These are phyloP conservation scores for Chloebia gouldiae DNA, from an alignment of 2,113 vertebrate species.

Conservation along the genomic window DNA sequence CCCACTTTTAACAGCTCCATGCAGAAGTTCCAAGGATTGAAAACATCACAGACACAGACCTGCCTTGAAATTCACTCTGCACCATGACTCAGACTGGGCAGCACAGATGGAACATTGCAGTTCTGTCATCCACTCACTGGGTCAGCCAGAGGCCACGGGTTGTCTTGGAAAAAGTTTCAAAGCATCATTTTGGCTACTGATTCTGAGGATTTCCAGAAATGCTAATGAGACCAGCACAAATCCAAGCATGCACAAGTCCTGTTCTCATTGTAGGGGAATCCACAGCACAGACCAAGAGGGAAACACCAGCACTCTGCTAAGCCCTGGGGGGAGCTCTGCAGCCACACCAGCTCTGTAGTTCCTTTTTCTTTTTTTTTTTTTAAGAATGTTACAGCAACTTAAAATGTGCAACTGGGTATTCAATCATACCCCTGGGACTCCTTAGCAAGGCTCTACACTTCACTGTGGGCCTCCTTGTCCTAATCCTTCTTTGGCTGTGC, in stretches of 20 bases:
- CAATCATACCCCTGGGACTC: neutral
- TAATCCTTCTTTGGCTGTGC: neutral
- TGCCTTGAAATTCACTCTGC: neutral
- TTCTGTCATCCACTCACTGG: neutral
- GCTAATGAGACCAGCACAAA: neutral
- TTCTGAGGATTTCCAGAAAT: neutral
- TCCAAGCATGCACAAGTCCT: neutral
- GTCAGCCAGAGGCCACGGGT: neutral
- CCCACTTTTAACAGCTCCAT: neutral
- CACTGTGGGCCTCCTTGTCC: neutral
- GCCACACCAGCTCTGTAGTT: neutral
- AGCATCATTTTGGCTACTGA: neutral
- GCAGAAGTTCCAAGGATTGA: neutral
- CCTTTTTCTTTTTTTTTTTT: neutral
- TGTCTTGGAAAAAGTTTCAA: conserved; percentile 3
- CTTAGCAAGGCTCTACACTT: neutral
- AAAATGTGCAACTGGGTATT: neutral
- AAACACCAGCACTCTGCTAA: neutral
- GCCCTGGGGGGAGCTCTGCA: neutral
- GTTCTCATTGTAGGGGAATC: neutral
- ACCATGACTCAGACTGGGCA: neutral
- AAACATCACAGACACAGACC: neutral
- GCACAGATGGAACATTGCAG: neutral
- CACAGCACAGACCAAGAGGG: neutral
- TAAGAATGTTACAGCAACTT: neutral